These are phyloP conservation scores for Lamellibrachia satsuma DNA, from an alignment of 2,888 invertebrate species.

Conservation along the genomic window DNA sequence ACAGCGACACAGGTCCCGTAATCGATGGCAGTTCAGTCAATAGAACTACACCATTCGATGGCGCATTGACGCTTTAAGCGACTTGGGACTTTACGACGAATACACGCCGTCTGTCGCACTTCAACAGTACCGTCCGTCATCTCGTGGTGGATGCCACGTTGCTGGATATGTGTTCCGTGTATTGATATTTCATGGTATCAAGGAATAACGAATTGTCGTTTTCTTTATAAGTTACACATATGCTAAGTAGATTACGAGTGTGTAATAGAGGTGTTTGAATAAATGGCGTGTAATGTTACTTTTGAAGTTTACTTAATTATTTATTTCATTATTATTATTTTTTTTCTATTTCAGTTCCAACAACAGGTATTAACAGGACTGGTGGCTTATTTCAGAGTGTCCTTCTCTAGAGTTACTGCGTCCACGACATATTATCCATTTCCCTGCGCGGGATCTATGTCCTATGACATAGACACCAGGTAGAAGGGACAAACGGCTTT, in stretches of 20 bases:
- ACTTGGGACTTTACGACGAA: not conserved
- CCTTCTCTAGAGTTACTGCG: no score
- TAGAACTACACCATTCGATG: not conserved
- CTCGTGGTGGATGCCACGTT: not conserved
- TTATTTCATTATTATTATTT: not conserved
- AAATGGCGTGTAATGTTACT: not conserved
- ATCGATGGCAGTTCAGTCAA: not conserved
- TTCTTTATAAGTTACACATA: not conserved
- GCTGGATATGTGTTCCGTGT: not conserved
- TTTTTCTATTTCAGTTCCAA: no score
- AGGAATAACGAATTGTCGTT: not conserved
- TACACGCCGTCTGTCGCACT: not conserved
- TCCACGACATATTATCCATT: no score
- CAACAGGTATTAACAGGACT: no score
- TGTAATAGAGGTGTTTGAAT: conserved; percentile 1
- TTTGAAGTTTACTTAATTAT: not conserved
- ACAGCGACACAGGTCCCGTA: not conserved
- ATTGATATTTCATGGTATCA: not conserved
- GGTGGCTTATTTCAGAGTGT: no score
- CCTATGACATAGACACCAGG: no score
- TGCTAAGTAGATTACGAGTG: not conserved
- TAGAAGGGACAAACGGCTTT: no score
- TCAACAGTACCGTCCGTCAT: not conserved
- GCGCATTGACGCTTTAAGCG: not conserved
- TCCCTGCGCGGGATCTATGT: no score